phyloP scores from a whole-genome alignment of 2,888 invertebrate genomes.

The Lasioglossum calceatum region DNA sequence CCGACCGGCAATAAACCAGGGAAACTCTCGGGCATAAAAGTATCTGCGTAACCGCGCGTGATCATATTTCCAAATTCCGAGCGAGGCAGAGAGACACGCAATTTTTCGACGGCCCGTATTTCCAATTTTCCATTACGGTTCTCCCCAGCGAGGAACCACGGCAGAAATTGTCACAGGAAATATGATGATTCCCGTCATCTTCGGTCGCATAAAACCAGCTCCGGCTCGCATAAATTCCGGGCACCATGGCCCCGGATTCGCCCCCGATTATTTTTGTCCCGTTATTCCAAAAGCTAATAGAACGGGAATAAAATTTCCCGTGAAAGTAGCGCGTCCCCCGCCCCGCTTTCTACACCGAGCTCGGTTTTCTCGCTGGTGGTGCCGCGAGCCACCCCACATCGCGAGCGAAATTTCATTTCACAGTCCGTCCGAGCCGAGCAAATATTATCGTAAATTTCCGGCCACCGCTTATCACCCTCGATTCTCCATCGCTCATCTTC shows the following conservation, averaged over 20 bases:
- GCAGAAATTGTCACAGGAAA: slow-evolving; percentile 23
- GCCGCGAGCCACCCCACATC: neutral
- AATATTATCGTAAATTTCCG: slow-evolving; percentile 70
- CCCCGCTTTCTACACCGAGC: neutral
- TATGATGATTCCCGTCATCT: slow-evolving; percentile 29
- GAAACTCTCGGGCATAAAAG: neutral
- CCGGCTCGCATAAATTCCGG: slow-evolving; percentile 33
- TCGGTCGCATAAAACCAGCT: slow-evolving; percentile 15
- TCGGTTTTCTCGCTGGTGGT: neutral
- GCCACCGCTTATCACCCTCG: slow-evolving; percentile 52
- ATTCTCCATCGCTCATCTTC: slow-evolving; percentile 50
- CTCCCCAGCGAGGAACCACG: neutral
- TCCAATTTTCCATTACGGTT: slow-evolving; percentile 39
- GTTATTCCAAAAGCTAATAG: slow-evolving; percentile 44
- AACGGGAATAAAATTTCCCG: slow-evolving; percentile 44
- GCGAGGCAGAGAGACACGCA: neutral
- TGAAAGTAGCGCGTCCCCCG: slow-evolving; percentile 14
- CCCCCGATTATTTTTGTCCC: slow-evolving; percentile 49
- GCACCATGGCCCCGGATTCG: slow-evolving; percentile 8
- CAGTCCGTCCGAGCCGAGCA: slow-evolving; percentile 41
- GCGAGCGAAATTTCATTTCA: slow-evolving; percentile 62
- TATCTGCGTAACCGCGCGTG: neutral
- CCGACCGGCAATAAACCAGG: neutral
- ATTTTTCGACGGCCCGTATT: slow-evolving; percentile 9
- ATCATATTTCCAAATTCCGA: slow-evolving; percentile 19